Base-by-base conservation (phyloP, 2,888 invertebrate genomes). In the Parnassius smintheus region DNA sequence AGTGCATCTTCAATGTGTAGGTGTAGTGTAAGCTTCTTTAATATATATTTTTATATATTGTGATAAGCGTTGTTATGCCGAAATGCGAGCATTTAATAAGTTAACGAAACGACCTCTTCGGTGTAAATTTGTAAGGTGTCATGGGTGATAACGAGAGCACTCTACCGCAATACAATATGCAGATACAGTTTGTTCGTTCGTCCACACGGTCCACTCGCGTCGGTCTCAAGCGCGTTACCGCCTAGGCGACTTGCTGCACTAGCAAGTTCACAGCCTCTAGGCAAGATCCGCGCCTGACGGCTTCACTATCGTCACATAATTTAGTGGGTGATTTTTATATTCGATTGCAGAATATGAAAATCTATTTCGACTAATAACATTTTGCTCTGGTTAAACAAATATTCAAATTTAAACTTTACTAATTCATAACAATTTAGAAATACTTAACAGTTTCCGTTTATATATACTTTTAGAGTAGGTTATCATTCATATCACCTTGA, bases 31-130 rank as follows among this genome's bases (percentile, higher is more conserved):
- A 86, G 89, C 89, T 91, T 91, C 87, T 88, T 88, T 87, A 84
- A 88, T 86, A 89, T 88, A 90, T 91, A 88, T 91, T 91, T 91
- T 91, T 91, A 89, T 90, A 88, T 88, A 89, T 87, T 90, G 91
- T 90, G 91, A 91, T 91, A 90, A 91, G 90, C 85, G 85, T 88
- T 90, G 87, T 88, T 88, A 88, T 89, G 90, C 89, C 87, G 86
- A 83, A 83, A 83, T 86, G 82, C 82, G 87, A 89, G 90, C 90
- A 91, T 91, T 90, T 91, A 91, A 85, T 87, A 86, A 85, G 85
- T 81, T 89, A 86, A 82, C 82, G 78, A 81, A 82, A 79, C 77
- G 80, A 80, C 77, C 75, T 75, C 80, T 66, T 75, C 70, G 73
- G 73, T 75, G 73, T 77, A 77, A 72, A 75, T 56, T 42, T 13